Percentiles rank a stretch among this genome's conserved stretches.
Conservation (phyloP, 2,888 invertebrate genomes). For the Chromoteleia sp. region DNA sequence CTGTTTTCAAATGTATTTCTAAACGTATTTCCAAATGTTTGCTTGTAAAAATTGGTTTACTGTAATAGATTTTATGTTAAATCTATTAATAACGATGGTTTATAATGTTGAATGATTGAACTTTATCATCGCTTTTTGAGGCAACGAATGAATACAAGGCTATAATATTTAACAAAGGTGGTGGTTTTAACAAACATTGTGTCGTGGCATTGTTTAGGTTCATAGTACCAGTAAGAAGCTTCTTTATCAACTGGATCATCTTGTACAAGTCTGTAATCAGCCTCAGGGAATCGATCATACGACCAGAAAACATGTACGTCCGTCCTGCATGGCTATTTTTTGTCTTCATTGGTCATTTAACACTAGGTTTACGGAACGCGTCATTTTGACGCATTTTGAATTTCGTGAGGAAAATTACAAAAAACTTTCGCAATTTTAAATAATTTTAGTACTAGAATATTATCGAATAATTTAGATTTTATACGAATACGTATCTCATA, state of each 20-base stretch:
- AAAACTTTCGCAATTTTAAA: conserved; percentile 1
- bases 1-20: conserved; percentile 6
- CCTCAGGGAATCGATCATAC: conserved; percentile 89
- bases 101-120: not conserved
- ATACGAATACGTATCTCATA: no score
- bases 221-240: conserved; percentile 98
- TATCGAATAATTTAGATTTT: no score
- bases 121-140: conserved; percentile 51
- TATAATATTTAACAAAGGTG: conserved; percentile 68
- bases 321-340: conserved; percentile 72
- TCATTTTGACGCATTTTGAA: no score
- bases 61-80: no score
- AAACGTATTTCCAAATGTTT: no score
- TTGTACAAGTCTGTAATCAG: conserved; percentile 98
- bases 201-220: conserved; percentile 87
- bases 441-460: no score
- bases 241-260: conserved; percentile 96
- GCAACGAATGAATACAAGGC: conserved; percentile 31
- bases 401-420: no score
- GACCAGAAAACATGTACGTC: conserved; percentile 90
- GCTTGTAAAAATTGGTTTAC: no score
- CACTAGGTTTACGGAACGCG: no score
- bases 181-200: conserved; percentile 72
- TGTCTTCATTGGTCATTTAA: conserved; percentile 40
- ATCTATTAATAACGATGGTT: not conserved